Percentiles rank a stretch among this genome's conserved stretches.
These are phyloP conservation scores for Amblyjoppa proteus DNA, from an alignment of 2,888 invertebrate species.

Conservation along the genomic window DNA sequence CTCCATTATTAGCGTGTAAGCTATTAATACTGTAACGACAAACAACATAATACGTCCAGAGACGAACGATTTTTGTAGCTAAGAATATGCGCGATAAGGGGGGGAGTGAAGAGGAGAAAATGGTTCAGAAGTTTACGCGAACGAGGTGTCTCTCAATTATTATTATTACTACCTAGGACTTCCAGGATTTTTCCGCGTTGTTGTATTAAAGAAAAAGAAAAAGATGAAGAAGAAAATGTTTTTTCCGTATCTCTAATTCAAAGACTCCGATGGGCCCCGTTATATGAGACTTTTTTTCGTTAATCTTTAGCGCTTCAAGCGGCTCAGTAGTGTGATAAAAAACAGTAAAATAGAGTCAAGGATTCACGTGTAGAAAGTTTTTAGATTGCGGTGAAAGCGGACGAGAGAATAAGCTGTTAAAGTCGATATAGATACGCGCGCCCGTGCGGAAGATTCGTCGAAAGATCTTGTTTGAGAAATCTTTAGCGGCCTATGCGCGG, in stretches of 20 bases:
- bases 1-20: slow-evolving; percentile 64
- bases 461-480: slow-evolving; percentile 5
- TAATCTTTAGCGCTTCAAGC: slow-evolving; percentile 45
- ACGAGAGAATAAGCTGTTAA: slow-evolving; percentile 1
- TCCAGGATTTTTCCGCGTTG: slow-evolving; percentile 75
- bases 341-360: slow-evolving; percentile 35
- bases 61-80: slow-evolving; percentile 66
- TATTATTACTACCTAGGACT: slow-evolving; percentile 73
- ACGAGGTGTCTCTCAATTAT: slow-evolving; percentile 69
- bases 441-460: background rate
- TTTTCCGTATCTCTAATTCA: slow-evolving; percentile 54
- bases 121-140: slow-evolving; percentile 47
- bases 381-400: slow-evolving; percentile 24
- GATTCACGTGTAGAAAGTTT: slow-evolving; percentile 39
- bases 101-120: slow-evolving; percentile 19
- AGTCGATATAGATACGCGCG: slow-evolving; percentile 9
- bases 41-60: slow-evolving; percentile 56
- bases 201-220: slow-evolving; percentile 47
- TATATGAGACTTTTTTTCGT: slow-evolving; percentile 40
- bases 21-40: slow-evolving; percentile 53
- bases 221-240: background rate
- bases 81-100: slow-evolving; percentile 53
- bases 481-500: slow-evolving; percentile 52
- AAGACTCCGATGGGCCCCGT: slow-evolving; percentile 41
- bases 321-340: slow-evolving; percentile 49